These are phyloP conservation scores for Rotaria magnacalcarata DNA, from an alignment of 2,888 invertebrate genomes.

Conservation along the genomic window DNA sequence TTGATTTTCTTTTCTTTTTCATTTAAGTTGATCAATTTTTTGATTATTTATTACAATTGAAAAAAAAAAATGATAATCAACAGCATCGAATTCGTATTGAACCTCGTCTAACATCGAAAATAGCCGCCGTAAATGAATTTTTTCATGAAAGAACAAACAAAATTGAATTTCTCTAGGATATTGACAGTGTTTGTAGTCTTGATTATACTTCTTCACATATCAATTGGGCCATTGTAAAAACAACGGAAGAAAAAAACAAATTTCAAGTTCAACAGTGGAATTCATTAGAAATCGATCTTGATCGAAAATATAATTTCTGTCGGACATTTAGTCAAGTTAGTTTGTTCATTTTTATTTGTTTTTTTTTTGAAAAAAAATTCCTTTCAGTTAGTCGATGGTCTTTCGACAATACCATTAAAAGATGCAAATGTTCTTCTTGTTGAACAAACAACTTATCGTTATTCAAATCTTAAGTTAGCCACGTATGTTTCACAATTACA, in stretches of 20 bases:
- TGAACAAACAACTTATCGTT: conserved; percentile 9
- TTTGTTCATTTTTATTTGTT: background rate
- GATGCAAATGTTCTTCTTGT: background rate
- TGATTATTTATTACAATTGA: background rate
- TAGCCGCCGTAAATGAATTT: background rate
- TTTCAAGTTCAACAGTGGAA: background rate
- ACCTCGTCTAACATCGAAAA: background rate
- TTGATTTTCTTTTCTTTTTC: background rate
- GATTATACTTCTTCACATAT: background rate
- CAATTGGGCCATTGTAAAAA: background rate
- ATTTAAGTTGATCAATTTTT: conserved; percentile 6
- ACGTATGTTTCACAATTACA: background rate
- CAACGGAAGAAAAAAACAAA: background rate
- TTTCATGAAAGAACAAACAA: background rate
- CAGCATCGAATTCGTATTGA: conserved; percentile 12
- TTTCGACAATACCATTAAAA: background rate
- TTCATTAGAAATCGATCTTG: background rate
- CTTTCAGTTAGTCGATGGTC: background rate
- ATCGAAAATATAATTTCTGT: background rate
- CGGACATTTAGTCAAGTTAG: background rate
- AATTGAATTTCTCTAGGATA: background rate
- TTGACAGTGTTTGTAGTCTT: background rate
- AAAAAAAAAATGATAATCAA: background rate
- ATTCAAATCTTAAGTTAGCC: background rate
- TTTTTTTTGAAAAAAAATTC: background rate